Percentiles rank a stretch among this genome's conserved stretches.
These are phyloP conservation scores for Eucidaris tribuloides DNA, from an alignment of 35 echinoderm and acorn worm genomes.

Conservation along the genomic window DNA sequence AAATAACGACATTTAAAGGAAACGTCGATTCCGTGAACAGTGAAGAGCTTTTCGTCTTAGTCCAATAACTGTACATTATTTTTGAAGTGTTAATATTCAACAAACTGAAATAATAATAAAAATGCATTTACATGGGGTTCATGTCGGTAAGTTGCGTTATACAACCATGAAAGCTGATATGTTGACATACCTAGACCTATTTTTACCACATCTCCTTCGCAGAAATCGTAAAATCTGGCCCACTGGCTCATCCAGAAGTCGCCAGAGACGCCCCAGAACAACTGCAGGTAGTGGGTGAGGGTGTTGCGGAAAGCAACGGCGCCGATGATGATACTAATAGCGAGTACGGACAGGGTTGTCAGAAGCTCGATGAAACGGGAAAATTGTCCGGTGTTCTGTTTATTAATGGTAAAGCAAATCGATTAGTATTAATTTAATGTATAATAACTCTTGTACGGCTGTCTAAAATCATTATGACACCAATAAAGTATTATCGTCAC, in stretches of 20 bases:
- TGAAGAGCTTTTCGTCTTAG: neutral
- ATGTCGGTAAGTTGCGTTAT: neutral
- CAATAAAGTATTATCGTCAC: too few species aligned
- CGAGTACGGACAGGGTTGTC: conserved; percentile 62
- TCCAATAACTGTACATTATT: too few species aligned
- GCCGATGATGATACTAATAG: conserved; percentile 60
- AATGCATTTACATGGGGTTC: too few species aligned
- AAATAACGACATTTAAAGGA: neutral
- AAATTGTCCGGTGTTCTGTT: neutral
- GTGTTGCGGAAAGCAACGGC: conserved; percentile 81
- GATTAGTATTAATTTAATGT: too few species aligned
- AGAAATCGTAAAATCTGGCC: neutral
- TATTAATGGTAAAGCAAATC: too few species aligned
- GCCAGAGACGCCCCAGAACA: conserved; percentile 89
- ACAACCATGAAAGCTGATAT: neutral
- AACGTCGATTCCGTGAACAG: neutral
- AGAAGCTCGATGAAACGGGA: conserved; percentile 38
- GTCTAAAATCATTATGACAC: too few species aligned
- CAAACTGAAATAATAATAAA: too few species aligned
- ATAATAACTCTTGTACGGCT: too few species aligned
- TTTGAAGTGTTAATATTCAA: too few species aligned
- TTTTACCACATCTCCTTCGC: neutral
- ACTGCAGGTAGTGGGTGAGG: conserved; percentile 85
- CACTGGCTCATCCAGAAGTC: conserved; percentile 81
- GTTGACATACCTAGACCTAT: neutral